Conservation (phyloP, 2,113 vertebrate species). For the Panthera leo region DNA sequence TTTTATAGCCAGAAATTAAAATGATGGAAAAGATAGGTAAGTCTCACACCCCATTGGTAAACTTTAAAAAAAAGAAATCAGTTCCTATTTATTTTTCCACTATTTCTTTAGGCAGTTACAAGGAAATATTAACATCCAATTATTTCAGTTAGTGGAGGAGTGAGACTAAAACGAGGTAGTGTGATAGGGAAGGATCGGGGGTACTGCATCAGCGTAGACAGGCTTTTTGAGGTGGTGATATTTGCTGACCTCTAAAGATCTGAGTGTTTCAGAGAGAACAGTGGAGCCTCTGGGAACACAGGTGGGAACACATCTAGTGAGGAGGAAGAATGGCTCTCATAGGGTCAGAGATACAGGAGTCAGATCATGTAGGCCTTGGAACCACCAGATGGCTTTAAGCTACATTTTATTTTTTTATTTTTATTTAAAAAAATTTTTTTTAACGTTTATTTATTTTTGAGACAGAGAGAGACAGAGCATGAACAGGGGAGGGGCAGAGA, state of each 20-base stretch:
- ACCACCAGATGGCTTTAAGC: background rate
- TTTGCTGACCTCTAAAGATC: background rate
- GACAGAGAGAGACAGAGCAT: too few relatives aligned
- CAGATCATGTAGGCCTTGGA: background rate
- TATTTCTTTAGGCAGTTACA: background rate
- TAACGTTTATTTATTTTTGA: too few relatives aligned
- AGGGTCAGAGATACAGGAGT: background rate
- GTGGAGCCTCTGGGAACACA: background rate
- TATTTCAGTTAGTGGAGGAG: background rate
- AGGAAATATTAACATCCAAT: background rate
- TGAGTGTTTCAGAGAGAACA: background rate
- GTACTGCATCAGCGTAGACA: background rate
- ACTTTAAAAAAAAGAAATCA: background rate
- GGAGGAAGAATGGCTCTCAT: background rate
- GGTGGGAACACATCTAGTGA: background rate
- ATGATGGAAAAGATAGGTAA: background rate
- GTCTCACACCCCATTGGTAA: background rate
- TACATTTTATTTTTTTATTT: background rate
- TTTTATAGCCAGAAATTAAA: slow-evolving; percentile 9
- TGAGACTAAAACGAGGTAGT: background rate
- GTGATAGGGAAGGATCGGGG: background rate
- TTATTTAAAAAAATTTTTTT: background rate
- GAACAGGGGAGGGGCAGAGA: too few relatives aligned
- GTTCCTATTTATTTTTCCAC: background rate
- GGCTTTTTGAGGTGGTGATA: background rate